Conservation (phyloP, 2,888 invertebrate genomes). For the Celastrina argiolus region DNA sequence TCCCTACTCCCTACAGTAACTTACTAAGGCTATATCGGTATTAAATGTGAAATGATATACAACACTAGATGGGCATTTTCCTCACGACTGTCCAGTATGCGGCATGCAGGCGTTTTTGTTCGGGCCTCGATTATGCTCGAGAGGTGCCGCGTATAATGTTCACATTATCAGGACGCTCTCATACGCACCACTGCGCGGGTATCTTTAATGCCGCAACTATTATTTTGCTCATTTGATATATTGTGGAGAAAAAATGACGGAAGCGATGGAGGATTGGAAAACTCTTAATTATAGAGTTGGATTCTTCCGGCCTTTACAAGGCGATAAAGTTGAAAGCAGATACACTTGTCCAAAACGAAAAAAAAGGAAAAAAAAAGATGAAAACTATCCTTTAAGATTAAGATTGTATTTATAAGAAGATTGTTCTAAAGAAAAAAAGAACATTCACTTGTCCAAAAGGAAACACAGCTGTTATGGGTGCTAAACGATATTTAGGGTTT, state of each 20-base stretch:
- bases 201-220: constrained; percentile 31
- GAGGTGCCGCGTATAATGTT: constrained; percentile 70
- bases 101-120: constrained; percentile 54
- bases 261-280: background rate
- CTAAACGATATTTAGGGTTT: background rate
- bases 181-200: constrained; percentile 53
- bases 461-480: background rate
- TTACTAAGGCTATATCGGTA: too few relatives aligned
- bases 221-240: constrained; percentile 25
- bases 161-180: constrained; percentile 69
- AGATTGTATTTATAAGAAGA: too few relatives aligned
- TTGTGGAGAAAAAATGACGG: constrained; percentile 14
- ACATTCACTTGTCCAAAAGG: too few relatives aligned
- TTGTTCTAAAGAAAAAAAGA: too few relatives aligned
- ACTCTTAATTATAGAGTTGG: background rate
- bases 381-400: too few relatives aligned
- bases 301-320: too few relatives aligned
- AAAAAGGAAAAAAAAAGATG: too few relatives aligned
- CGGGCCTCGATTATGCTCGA: constrained; percentile 62
- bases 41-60: background rate
- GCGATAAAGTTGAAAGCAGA: too few relatives aligned
- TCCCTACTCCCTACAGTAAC: too few relatives aligned
- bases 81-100: constrained; percentile 30
- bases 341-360: too few relatives aligned
- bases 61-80: constrained; percentile 9